phyloP scores from a whole-genome alignment of 2,888 invertebrate species.

The Zhengitettix transpicula region DNA sequence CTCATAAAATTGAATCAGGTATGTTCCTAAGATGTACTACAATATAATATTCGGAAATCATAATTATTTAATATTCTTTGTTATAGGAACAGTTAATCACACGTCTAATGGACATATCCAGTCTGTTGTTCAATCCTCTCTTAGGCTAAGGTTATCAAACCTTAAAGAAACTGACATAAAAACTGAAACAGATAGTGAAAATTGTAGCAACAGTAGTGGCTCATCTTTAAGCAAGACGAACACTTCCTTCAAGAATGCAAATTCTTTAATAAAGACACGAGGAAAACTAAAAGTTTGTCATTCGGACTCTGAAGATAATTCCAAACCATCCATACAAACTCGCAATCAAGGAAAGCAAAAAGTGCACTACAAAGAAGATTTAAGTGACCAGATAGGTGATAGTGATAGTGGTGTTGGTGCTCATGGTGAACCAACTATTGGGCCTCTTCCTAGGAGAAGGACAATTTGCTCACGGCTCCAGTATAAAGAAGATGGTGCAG shows the following conservation, averaged over 20 bases:
- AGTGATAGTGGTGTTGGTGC: neutral
- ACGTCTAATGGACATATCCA: too few species aligned
- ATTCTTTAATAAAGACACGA: too few species aligned
- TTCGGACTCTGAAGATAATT: neutral
- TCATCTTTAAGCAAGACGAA: neutral
- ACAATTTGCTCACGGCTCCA: neutral
- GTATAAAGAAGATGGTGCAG: conserved; percentile 14
- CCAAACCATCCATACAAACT: neutral
- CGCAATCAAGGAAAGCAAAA: neutral
- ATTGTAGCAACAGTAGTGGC: neutral
- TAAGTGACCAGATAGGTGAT: neutral
- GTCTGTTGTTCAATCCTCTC: too few species aligned
- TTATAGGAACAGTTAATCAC: too few species aligned
- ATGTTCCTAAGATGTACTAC: too few species aligned
- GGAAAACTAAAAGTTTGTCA: too few species aligned
- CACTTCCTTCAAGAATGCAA: too few species aligned
- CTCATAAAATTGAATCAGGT: too few species aligned
- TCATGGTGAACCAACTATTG: neutral
- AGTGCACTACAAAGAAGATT: neutral
- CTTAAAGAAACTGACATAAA: too few species aligned
- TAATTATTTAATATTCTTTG: too few species aligned
- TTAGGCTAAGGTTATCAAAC: too few species aligned
- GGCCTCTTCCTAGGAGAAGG: neutral
- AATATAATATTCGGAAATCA: too few species aligned
- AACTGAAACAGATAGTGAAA: neutral